These are phyloP conservation scores for Onychomys torridus DNA, from an alignment of 2,797 vertebrate genomes.

Conservation along the genomic window DNA sequence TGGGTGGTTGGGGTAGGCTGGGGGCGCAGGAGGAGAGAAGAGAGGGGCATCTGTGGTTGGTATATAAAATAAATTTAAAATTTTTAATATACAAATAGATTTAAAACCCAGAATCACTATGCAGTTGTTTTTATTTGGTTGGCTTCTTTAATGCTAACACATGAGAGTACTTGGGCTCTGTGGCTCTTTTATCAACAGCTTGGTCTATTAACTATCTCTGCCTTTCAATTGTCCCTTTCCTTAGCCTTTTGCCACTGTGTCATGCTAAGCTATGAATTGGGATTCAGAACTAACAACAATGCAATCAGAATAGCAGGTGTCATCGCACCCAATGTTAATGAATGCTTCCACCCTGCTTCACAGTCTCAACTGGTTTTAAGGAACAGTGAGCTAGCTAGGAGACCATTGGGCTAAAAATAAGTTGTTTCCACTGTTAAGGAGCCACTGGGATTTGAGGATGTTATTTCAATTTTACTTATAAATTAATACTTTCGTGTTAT, in stretches of 20 bases:
- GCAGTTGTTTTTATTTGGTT: not conserved
- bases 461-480: too few species aligned
- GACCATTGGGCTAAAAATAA: too few species aligned
- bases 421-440: too few species aligned
- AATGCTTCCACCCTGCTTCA: not conserved
- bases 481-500: too few species aligned
- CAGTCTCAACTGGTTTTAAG: not conserved
- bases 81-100: too few species aligned
- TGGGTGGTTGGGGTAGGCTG: too few species aligned
- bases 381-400: too few species aligned
- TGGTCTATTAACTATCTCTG: not conserved
- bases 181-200: not conserved
- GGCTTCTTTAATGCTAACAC: not conserved
- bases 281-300: not conserved
- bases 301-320: not conserved
- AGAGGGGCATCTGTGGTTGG: too few species aligned
- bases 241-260: not conserved
- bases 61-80: too few species aligned
- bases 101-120: not conserved
- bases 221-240: not conserved
- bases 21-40: too few species aligned
- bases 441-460: too few species aligned
- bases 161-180: not conserved
- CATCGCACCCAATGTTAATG: not conserved
- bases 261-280: not conserved